Base-by-base conservation (phyloP, 2,113 vertebrate genomes). In the Labeo rohita region DNA sequence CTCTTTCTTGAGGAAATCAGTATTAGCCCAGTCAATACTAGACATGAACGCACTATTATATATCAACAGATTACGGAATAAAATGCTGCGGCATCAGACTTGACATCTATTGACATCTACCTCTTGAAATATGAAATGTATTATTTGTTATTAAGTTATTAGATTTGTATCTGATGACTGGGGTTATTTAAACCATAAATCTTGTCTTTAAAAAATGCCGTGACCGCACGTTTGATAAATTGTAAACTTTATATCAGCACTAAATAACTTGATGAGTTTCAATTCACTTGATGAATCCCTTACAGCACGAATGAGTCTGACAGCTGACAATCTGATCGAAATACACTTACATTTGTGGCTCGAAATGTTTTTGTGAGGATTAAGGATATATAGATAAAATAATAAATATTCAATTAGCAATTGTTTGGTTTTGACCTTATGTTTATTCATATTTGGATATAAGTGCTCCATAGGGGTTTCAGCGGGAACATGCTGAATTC, bases 341-440 rank as follows among this genome's bases (percentile, higher is more conserved):
- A 36, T 34, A 77, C 47, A 50, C 47, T 50, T 16, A 8, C 8
- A 63, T 18, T 28, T 72, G 68, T 76, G 9, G 36, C 43, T 76
- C 12, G 12, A 15, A 11, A 68, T 68, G 8, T 1, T 52, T 82
- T 68, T 12, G 43, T 52, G 23, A 61, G 15, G 11, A 36, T 52
- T 36, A 36, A 52, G 15, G 10, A 28, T 28, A 28, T 28, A 28
- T 28, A 28, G 21, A 16, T 84, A 8, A 75, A 76, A 63, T 76
- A 84, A 76, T 84, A 76, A 76, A 63, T 84, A 65, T 84, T 66
- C 47, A 77, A 84, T 52, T 84, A 63, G 70, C 36, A 72, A 74
- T 85, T 59, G 83, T 66, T 73, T 85, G 78, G 10, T 73, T 84
- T 85, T 83, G 50, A 78, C 74, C 56, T 89, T 59, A 65, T 78